These are phyloP conservation scores for Abscondita cerata DNA, from an alignment of 2,888 invertebrate species.

Conservation along the genomic window DNA sequence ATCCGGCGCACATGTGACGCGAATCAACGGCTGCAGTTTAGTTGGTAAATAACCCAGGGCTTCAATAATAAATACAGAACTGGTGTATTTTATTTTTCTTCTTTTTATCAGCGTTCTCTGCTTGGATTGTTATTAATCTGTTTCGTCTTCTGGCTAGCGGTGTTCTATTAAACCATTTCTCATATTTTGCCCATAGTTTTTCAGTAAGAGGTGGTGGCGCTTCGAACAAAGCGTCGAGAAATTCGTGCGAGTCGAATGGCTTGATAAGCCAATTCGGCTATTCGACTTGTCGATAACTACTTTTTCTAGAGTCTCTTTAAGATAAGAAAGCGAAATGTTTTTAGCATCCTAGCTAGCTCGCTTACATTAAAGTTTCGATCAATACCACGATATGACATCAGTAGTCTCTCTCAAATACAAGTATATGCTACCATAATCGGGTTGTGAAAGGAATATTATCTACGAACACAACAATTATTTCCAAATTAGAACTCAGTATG, in stretches of 20 bases:
- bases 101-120: slow-evolving; percentile 41
- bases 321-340: slow-evolving; percentile 63
- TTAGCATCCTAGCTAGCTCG: slow-evolving; percentile 62
- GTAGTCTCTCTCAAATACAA: slow-evolving; percentile 62
- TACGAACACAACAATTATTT: slow-evolving; percentile 32
- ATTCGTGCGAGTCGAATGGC: slow-evolving; percentile 63
- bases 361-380: slow-evolving; percentile 67
- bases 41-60: slow-evolving; percentile 50
- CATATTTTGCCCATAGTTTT: slow-evolving; percentile 60
- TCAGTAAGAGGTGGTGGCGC: slow-evolving; percentile 55
- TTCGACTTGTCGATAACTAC: slow-evolving; percentile 61
- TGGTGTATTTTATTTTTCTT: not conserved
- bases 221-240: slow-evolving; percentile 59
- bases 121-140: slow-evolving; percentile 51
- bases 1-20: slow-evolving; percentile 46
- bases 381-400: slow-evolving; percentile 68
- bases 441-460: slow-evolving; percentile 55
- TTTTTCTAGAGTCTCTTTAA: slow-evolving; percentile 58
- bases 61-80: slow-evolving; percentile 34
- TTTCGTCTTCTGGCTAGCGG: slow-evolving; percentile 51
- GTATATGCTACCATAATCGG: slow-evolving; percentile 68
- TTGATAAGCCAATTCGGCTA: slow-evolving; percentile 62
- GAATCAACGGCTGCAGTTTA: slow-evolving; percentile 54
- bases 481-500: too few species aligned
- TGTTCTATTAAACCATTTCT: slow-evolving; percentile 60